Percentiles rank a stretch among this genome's conserved stretches.
These are phyloP conservation scores for Gallirallus australis DNA, from an alignment of 2,797 vertebrate species.

Conservation along the genomic window DNA sequence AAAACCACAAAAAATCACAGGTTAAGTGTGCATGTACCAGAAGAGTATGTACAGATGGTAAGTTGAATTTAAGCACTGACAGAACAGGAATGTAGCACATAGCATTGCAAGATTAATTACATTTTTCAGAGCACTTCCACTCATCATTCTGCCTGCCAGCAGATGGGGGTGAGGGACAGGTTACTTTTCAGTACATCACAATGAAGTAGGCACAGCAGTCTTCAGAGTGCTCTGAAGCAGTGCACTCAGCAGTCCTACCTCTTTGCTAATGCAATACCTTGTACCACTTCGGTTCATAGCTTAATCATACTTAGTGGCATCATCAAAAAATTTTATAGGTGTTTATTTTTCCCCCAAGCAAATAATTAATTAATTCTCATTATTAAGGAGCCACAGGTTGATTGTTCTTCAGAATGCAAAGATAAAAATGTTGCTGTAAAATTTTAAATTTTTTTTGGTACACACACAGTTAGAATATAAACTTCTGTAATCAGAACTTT, in stretches of 20 bases:
- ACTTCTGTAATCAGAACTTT: background rate
- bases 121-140: background rate
- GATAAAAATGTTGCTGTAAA: background rate
- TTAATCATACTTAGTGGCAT: background rate
- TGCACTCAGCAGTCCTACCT: fast-evolving
- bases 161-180: background rate
- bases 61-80: background rate
- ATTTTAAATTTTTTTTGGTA: background rate
- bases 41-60: background rate
- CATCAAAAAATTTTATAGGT: background rate
- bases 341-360: background rate
- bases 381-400: background rate
- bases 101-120: background rate
- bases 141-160: background rate
- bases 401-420: background rate
- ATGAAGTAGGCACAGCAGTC: background rate
- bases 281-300: background rate
- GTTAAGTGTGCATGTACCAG: background rate
- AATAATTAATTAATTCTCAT: background rate
- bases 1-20: background rate
- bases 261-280: background rate
- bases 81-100: background rate
- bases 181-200: background rate
- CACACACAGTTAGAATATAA: background rate
- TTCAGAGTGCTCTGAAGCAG: background rate